Conservation (phyloP, 2,888 invertebrate genomes). For the Odontothrips loti region DNA sequence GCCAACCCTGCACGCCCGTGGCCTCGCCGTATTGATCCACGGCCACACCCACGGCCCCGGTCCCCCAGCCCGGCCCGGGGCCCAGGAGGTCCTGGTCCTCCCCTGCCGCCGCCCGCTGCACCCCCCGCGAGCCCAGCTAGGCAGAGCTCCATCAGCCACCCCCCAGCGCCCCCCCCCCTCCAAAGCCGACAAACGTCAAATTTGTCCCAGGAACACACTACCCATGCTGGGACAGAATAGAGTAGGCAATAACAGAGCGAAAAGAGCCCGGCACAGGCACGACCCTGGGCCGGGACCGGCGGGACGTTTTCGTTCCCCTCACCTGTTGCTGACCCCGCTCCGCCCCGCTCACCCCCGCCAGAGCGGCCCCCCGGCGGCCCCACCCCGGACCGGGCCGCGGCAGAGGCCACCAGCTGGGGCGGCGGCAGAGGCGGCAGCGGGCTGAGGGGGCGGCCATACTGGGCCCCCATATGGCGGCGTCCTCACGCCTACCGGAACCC, state of each 20-base stretch:
- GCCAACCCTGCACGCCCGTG: slow-evolving; percentile 36
- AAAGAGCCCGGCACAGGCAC: slow-evolving; percentile 37
- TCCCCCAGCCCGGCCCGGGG: slow-evolving; percentile 40
- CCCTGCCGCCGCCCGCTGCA: slow-evolving; percentile 38
- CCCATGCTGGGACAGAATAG: no score
- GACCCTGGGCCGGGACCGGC: not conserved
- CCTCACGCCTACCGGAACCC: not conserved
- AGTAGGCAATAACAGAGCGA: not conserved
- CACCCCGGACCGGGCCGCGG: no score
- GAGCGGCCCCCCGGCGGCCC: not conserved
- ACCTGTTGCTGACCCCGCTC: slow-evolving; percentile 32
- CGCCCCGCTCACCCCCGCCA: not conserved
- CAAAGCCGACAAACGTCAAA: slow-evolving; percentile 30
- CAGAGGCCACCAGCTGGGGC: no score
- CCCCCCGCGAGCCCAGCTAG: not conserved
- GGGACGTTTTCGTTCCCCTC: slow-evolving; percentile 35
- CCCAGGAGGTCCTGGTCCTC: slow-evolving; percentile 37
- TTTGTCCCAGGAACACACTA: not conserved
- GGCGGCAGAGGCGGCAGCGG: no score
- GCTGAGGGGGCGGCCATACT: no score
- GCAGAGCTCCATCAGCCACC: not conserved
- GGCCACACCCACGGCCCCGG: slow-evolving; percentile 35
- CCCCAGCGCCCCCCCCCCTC: slow-evolving; percentile 21
- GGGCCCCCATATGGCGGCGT: not conserved
- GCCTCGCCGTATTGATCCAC: slow-evolving; percentile 30